A percentile compares a stretch with the other conserved stretches of the same genome.
Evolutionary conservation across 1,140 invertebrate genomes (phyloP).

Genomic region (Calephelis virginiensis): DNA sequence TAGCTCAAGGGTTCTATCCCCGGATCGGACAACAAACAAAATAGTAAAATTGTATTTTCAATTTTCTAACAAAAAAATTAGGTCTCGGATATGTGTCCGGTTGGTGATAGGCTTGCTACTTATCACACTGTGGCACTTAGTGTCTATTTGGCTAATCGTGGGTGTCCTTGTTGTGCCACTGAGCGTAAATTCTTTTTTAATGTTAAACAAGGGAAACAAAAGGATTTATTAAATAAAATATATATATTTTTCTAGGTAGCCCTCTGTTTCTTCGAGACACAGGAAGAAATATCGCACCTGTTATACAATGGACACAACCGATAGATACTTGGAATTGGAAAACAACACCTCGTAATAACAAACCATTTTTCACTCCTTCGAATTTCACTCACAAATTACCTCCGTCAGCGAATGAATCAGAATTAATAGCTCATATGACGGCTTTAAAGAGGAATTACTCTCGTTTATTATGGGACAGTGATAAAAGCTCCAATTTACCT

Average conservation of each 20-base stretch:
- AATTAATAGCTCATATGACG: constrained; percentile 75
- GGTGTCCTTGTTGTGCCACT: too few relatives aligned
- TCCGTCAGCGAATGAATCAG: constrained; percentile 74
- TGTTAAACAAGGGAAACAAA: too few relatives aligned
- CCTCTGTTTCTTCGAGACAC: constrained; percentile 63
- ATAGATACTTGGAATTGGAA: constrained; percentile 78
- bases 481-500: constrained; percentile 84
- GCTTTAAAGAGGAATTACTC: constrained; percentile 78
- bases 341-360: constrained; percentile 71
- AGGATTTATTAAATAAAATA: not conserved
- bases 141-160: too few relatives aligned
- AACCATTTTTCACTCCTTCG: constrained; percentile 74
- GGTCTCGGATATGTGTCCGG: too few relatives aligned
- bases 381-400: constrained; percentile 77
- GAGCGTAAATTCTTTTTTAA: too few relatives aligned
- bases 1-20: too few relatives aligned
- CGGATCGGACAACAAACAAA: too few relatives aligned
- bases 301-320: constrained; percentile 79
- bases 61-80: too few relatives aligned
- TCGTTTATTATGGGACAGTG: constrained; percentile 85
- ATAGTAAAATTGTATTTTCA: too few relatives aligned
- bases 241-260: constrained; percentile 49
- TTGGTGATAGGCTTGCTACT: too few relatives aligned
- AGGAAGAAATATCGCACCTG: constrained; percentile 51
- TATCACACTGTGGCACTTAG: too few relatives aligned